Evolutionary conservation across 2,888 invertebrate genomes (phyloP).

Genomic region (Cephus spinipes): DNA sequence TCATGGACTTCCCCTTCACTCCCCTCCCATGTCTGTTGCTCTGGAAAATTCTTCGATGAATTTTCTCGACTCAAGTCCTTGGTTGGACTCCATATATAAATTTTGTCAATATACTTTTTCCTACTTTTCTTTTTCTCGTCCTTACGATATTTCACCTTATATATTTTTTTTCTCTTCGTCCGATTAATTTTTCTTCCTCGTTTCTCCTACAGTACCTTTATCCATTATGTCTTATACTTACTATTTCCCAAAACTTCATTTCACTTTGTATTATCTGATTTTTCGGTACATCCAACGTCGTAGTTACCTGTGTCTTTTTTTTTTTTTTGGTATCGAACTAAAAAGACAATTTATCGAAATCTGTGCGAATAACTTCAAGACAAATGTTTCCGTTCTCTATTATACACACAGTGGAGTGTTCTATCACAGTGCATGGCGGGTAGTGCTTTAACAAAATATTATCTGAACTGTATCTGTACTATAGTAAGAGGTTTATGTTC

Average conservation of each 20-base stretch:
- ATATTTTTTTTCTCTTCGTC: background rate
- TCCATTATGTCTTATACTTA: background rate
- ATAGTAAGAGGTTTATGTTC: background rate
- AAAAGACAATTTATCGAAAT: too few relatives aligned
- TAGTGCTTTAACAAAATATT: background rate
- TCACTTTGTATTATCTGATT: too few relatives aligned
- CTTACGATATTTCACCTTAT: background rate
- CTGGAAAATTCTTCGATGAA: background rate
- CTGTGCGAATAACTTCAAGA: background rate
- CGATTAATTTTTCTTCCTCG: background rate
- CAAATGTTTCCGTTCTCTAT: background rate
- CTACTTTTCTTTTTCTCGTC: background rate
- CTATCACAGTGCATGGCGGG: background rate
- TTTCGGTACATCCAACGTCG: too few relatives aligned
- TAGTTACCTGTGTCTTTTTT: too few relatives aligned
- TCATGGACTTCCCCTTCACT: background rate
- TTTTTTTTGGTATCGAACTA: too few relatives aligned
- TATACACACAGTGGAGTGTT: background rate
- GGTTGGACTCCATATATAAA: background rate
- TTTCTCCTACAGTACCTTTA: background rate
- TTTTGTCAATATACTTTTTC: background rate
- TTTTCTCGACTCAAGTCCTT: background rate
- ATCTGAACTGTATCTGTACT: background rate
- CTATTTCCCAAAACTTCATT: background rate
- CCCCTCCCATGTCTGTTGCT: background rate